These are phyloP conservation scores for Mylabris phalerata DNA, from an alignment of 1,140 invertebrate genomes.

Conservation along the genomic window DNA sequence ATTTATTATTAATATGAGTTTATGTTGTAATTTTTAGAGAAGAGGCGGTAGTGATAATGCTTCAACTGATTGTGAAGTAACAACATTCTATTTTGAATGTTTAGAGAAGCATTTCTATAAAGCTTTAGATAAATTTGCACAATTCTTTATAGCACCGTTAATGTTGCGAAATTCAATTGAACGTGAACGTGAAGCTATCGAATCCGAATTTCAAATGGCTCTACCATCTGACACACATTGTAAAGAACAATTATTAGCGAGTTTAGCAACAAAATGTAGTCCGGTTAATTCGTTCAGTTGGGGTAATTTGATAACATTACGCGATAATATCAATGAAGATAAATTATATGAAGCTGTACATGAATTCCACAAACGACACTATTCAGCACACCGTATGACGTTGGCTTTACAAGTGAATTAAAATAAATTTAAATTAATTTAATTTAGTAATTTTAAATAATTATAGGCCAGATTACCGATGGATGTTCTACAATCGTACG, in stretches of 20 bases:
- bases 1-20: not conserved
- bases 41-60: constrained; percentile 78
- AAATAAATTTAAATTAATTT: not conserved
- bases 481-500: constrained; percentile 63
- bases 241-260: constrained; percentile 66
- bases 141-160: constrained; percentile 83
- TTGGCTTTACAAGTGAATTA: constrained; percentile 61
- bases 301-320: constrained; percentile 76
- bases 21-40: constrained; percentile 43
- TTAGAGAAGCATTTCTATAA: constrained; percentile 67
- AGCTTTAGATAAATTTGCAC: constrained; percentile 79
- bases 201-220: constrained; percentile 79
- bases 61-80: constrained; percentile 75
- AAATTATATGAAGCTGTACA: constrained; percentile 60
- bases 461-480: constrained; percentile 67
- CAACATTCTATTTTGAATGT: constrained; percentile 83
- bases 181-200: constrained; percentile 84
- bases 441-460: not conserved
- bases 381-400: constrained; percentile 85
- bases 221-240: constrained; percentile 59
- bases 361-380: constrained; percentile 74
- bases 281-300: constrained; percentile 77
- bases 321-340: constrained; percentile 58
- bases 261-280: constrained; percentile 57
- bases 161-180: constrained; percentile 82